A percentile compares a stretch with the other conserved stretches of the same genome.
These are phyloP conservation scores for Zaprionus kolodkinae DNA, from an alignment of 1,140 invertebrate genomes.

Conservation along the genomic window DNA sequence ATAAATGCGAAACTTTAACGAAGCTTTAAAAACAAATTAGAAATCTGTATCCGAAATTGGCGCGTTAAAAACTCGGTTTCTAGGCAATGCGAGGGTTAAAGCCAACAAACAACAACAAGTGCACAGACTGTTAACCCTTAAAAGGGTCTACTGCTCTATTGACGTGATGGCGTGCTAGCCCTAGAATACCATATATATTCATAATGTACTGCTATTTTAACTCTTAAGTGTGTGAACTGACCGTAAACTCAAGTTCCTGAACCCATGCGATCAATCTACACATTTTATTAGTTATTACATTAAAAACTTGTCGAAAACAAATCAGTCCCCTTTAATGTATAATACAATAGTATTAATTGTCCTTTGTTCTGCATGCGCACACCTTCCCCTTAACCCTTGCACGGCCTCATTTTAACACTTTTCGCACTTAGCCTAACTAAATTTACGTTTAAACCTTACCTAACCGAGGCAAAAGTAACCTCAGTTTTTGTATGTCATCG, in stretches of 20 bases:
- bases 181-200: conserved; percentile 23
- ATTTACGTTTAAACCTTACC: conserved; percentile 53
- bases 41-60: conserved; percentile 48
- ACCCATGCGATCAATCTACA: background rate
- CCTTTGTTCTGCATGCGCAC: background rate
- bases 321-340: background rate
- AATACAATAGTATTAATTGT: background rate
- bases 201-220: conserved; percentile 18
- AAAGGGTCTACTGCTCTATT: conserved; percentile 26
- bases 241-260: background rate
- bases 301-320: background rate
- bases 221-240: conserved; percentile 9
- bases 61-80: conserved; percentile 37
- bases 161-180: conserved; percentile 40
- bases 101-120: conserved; percentile 3
- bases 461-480: background rate
- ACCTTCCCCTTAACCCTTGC: conserved; percentile 9
- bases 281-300: background rate
- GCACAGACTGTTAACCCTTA: conserved; percentile 21
- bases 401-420: conserved; percentile 9
- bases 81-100: conserved; percentile 27
- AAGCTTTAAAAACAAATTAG: conserved; percentile 35
- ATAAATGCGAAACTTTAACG: conserved; percentile 46
- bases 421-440: conserved; percentile 62
- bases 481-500: conserved; percentile 72